Conservation (phyloP, 1,140 invertebrate genomes). For the Lepidotrigona ventralis region DNA sequence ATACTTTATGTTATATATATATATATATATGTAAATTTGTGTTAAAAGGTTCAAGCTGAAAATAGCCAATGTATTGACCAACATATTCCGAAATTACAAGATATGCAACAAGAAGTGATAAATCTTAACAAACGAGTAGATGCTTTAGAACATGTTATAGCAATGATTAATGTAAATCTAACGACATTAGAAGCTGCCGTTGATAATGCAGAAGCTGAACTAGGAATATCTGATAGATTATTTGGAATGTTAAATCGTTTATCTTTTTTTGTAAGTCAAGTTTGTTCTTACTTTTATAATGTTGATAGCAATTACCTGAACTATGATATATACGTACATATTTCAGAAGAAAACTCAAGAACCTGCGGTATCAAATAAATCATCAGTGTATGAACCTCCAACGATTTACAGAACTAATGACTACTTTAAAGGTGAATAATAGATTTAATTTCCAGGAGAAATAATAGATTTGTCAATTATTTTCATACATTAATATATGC, state of each 20-base stretch:
- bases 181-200: slow-evolving; percentile 65
- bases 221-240: slow-evolving; percentile 68
- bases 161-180: slow-evolving; percentile 66
- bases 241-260: slow-evolving; percentile 71
- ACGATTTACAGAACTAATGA: slow-evolving; percentile 66
- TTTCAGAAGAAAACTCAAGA: slow-evolving; percentile 68
- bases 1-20: not conserved
- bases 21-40: slow-evolving; percentile 9
- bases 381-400: slow-evolving; percentile 50
- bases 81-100: slow-evolving; percentile 60
- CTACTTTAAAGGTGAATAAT: slow-evolving; percentile 57
- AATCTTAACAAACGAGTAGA: slow-evolving; percentile 65
- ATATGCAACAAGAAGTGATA: slow-evolving; percentile 57
- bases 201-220: slow-evolving; percentile 67
- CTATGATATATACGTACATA: not conserved
- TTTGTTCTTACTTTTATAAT: not conserved
- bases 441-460: not conserved
- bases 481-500: slow-evolving; percentile 13
- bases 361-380: slow-evolving; percentile 28
- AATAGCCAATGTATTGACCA: slow-evolving; percentile 64
- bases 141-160: slow-evolving; percentile 67
- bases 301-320: not conserved
- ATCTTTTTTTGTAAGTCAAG: slow-evolving; percentile 63
- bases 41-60: slow-evolving; percentile 63
- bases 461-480: slow-evolving; percentile 5